Conservation (phyloP, 1,140 invertebrate species). For the Pseudoatta argentina region DNA sequence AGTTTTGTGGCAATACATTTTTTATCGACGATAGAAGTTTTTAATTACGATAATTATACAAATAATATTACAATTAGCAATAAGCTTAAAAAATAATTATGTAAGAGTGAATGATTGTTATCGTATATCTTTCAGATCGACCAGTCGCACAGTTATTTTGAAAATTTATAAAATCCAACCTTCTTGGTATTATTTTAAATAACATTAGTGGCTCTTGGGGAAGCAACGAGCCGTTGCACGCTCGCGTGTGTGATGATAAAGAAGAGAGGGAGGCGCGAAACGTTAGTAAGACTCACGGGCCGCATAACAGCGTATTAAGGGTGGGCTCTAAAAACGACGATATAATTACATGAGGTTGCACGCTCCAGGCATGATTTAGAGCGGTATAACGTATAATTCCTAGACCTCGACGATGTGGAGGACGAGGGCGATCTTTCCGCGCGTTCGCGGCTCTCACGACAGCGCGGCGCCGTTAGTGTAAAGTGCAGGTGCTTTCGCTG, state of each 20-base stretch:
- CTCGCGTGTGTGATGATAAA: neutral
- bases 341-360: conserved; percentile 74
- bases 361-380: conserved; percentile 72
- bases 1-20: neutral
- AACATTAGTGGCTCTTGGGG: neutral
- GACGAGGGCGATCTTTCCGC: conserved; percentile 8
- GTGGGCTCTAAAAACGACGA: conserved; percentile 75
- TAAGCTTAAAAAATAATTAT: neutral
- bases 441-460: conserved; percentile 40
- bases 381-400: conserved; percentile 76
- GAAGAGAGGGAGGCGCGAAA: conserved; percentile 40
- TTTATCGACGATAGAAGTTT: neutral
- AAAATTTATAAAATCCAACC: neutral
- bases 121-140: neutral
- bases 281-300: conserved; percentile 60
- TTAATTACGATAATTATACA: conserved; percentile 1
- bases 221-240: neutral
- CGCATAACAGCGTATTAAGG: conserved; percentile 64
- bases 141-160: neutral
- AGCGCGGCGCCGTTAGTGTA: conserved; percentile 76
- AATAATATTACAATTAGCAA: neutral
- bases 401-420: conserved; percentile 40
- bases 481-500: conserved; percentile 77
- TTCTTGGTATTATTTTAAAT: neutral
- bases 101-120: neutral